A percentile compares a stretch with the other conserved stretches of the same genome.
These are phyloP conservation scores for Enteromius fasciolatus DNA, from an alignment of 2,797 vertebrate species.

Conservation along the genomic window DNA sequence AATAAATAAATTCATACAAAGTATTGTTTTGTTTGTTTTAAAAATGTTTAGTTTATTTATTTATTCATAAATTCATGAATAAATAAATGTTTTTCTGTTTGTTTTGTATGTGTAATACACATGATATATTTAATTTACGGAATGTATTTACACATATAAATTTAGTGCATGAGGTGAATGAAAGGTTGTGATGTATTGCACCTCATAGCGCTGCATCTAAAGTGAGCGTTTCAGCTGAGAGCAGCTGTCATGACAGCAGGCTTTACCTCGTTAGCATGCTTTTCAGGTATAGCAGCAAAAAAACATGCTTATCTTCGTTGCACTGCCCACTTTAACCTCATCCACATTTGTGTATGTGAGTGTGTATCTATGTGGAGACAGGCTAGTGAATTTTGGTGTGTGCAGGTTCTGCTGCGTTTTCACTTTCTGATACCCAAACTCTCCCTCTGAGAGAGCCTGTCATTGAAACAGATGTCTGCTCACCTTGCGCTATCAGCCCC, in stretches of 20 bases:
- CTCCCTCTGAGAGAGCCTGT: constrained; percentile 41
- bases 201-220: constrained; percentile 15
- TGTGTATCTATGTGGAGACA: constrained; percentile 38
- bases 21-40: background rate
- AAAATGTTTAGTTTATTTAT: background rate
- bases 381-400: constrained; percentile 32
- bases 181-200: constrained; percentile 31
- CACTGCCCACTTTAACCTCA: constrained; percentile 34
- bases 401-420: constrained; percentile 39
- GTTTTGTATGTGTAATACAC: background rate
- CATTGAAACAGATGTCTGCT: constrained; percentile 52
- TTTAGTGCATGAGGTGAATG: constrained; percentile 13
- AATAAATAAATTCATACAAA: background rate
- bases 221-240: constrained; percentile 35
- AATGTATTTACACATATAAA: constrained; percentile 7
- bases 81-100: background rate
- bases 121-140: constrained; percentile 11
- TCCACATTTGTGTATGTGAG: constrained; percentile 34
- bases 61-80: background rate
- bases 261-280: constrained; percentile 39
- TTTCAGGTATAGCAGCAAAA: constrained; percentile 32
- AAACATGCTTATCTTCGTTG: constrained; percentile 32
- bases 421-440: constrained; percentile 44
- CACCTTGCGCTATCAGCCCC: constrained; percentile 31
- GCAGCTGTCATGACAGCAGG: constrained; percentile 35